Percentiles rank a stretch among this genome's conserved stretches.
Conservation (phyloP, 2,113 vertebrate genomes). For the Cnemophilus loriae region DNA sequence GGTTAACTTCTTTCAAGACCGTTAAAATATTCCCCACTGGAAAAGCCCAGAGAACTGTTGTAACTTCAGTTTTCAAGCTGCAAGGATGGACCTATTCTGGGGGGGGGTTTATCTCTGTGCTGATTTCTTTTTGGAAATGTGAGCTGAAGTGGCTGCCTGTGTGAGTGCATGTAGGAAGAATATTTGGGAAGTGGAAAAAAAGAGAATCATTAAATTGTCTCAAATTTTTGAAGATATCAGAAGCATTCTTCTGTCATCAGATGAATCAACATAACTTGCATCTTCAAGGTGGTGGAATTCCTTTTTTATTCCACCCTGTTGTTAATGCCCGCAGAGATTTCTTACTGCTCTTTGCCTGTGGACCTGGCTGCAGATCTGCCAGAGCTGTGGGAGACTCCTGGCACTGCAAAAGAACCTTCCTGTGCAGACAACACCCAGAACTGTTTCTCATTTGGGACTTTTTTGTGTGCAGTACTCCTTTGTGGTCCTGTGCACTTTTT, state of each 20-base stretch:
- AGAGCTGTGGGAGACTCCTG: neutral
- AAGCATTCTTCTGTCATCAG: neutral
- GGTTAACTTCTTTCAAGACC: neutral
- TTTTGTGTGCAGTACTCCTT: neutral
- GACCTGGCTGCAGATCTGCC: neutral
- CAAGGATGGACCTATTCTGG: neutral
- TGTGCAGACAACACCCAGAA: neutral
- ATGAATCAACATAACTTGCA: neutral
- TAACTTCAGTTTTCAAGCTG: neutral
- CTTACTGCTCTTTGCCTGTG: neutral
- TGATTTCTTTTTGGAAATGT: neutral
- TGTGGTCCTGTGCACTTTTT: neutral
- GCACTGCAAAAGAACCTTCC: neutral
- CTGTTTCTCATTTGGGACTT: neutral
- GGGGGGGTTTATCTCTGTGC: neutral
- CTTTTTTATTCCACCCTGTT: neutral
- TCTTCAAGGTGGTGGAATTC: neutral
- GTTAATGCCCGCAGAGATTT: neutral
- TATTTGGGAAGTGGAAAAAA: neutral
- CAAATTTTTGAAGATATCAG: neutral
- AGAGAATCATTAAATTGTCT: neutral
- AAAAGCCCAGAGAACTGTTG: neutral
- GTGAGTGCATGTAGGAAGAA: neutral
- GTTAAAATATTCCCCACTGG: neutral
- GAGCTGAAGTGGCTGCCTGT: neutral